Conservation (phyloP, 2,888 invertebrate genomes). For the Venustoraphidia nigricollis region DNA sequence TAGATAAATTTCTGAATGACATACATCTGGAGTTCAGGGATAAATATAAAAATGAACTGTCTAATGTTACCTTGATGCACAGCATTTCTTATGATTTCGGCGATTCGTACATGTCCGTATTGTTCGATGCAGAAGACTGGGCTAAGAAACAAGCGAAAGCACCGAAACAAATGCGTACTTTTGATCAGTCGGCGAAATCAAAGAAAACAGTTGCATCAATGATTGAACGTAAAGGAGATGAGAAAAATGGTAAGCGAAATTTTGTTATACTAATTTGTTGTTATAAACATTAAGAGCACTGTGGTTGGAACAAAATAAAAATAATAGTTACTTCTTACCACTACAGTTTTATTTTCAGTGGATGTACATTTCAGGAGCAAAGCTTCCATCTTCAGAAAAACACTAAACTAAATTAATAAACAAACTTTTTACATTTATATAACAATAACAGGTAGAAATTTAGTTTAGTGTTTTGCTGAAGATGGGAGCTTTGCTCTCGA, state of each 20-base stretch:
- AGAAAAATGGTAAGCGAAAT: constrained; percentile 41
- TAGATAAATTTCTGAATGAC: constrained; percentile 92
- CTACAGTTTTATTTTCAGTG: no score
- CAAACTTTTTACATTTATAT: no score
- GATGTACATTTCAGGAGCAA: no score
- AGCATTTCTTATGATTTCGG: constrained; percentile 52
- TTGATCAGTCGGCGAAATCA: constrained; percentile 88
- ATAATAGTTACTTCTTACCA: no score
- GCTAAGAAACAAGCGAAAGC: constrained; percentile 58
- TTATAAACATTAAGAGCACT: no score
- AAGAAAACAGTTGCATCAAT: constrained; percentile 96
- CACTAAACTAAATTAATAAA: no score
- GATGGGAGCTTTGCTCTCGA: no score
- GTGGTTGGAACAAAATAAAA: no score
- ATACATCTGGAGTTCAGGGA: constrained; percentile 89
- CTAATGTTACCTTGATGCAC: constrained; percentile 28
- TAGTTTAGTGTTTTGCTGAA: no score
- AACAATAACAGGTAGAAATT: no score
- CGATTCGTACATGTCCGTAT: constrained; percentile 44
- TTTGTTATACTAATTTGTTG: no score
- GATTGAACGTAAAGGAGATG: constrained; percentile 72
- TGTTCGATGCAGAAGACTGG: constrained; percentile 63
- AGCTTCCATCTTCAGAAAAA: no score
- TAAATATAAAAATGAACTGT: constrained; percentile 79
- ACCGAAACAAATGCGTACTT: constrained; percentile 83